phyloP scores from a whole-genome alignment of 2,888 invertebrate species.

The Campaea margaritaria region DNA sequence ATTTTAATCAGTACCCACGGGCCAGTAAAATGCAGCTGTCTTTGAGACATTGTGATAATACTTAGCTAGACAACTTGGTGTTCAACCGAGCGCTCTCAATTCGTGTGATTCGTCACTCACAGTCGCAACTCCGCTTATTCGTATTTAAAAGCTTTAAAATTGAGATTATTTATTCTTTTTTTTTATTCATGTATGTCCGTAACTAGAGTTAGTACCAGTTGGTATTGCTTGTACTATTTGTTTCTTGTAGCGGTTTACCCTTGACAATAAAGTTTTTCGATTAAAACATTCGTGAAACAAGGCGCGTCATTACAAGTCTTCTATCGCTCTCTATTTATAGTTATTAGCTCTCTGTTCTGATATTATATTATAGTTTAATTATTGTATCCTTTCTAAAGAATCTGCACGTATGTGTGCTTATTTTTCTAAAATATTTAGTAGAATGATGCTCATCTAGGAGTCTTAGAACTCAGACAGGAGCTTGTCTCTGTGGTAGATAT shows the following conservation, averaged over 20 bases:
- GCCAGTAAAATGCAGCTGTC: constrained; percentile 81
- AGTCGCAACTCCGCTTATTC: constrained; percentile 61
- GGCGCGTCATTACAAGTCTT: constrained; percentile 40
- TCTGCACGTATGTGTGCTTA: constrained; percentile 48
- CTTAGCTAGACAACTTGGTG: constrained; percentile 65
- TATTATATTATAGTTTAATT: constrained; percentile 38
- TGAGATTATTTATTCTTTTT: constrained; percentile 82
- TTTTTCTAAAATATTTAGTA: constrained; percentile 44
- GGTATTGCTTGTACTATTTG: constrained; percentile 51
- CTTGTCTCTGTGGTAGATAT: constrained; percentile 22
- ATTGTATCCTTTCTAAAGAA: constrained; percentile 29
- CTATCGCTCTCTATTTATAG: constrained; percentile 70
- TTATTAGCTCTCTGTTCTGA: constrained; percentile 67
- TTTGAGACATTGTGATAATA: constrained; percentile 83
- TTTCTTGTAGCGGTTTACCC: constrained; percentile 58
- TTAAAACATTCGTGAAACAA: constrained; percentile 44
- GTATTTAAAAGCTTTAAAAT: constrained; percentile 81
- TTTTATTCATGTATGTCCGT: constrained; percentile 61
- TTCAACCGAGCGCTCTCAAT: constrained; percentile 41
- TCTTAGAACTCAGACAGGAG: constrained; percentile 16
- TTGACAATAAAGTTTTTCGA: constrained; percentile 70
- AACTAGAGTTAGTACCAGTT: constrained; percentile 53
- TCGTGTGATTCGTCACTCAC: constrained; percentile 65
- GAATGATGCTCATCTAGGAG: constrained; percentile 19
- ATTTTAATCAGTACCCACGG: constrained; percentile 71